Base-by-base conservation (phyloP, 1,140 invertebrate genomes). In the Pseudobourletiella spinata region DNA sequence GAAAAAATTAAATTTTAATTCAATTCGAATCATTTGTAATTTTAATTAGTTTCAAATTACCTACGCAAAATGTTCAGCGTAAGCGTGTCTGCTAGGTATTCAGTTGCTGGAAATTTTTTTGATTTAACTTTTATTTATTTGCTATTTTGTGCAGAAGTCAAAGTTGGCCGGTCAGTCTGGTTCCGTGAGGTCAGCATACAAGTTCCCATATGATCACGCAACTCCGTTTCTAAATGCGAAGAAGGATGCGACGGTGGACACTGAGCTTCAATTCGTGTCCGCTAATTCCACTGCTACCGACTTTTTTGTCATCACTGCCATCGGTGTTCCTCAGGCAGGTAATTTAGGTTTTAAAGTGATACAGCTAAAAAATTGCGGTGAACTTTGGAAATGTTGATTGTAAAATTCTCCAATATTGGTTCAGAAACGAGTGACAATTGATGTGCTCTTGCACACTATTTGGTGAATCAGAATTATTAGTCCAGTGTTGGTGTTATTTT, bases 231-330 rank as follows among this genome's bases (percentile, higher is more conserved):
- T 64, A 15, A 56, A 64, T 46, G 42, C 20, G n/a, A 58, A 59
- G 6, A 44, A 63, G 26, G 48, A 61, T 20, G 55, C 62, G 32
- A 43, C 22, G 24, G 24, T 56, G 3, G 29, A 54, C 25, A 51
- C 24, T 11, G 57, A 44, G 18, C 54, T 60, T 35, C 32, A 67
- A 42, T 66, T 63, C 28, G 24, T 63, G 14, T n/a, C 20, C 0
- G 43, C 42, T 11, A 57, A 59, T 50, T 22, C 51, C 11, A 46
- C 30, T 35, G 61, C 57, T 59, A 51, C 43, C 11, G 65, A 67
- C 32, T 67, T 63, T 46, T 57, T 67, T 48, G 65, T 67, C n/a
- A 39, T 67, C 16, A 50, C 61, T 52, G 55, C 48, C 1, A 28
- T 67, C 25, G 65, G 65, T 1, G 30, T 28, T 46, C 61, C 65